These are phyloP conservation scores for Nycticebus coucang DNA, from an alignment of 2,113 vertebrate species.

Conservation along the genomic window DNA sequence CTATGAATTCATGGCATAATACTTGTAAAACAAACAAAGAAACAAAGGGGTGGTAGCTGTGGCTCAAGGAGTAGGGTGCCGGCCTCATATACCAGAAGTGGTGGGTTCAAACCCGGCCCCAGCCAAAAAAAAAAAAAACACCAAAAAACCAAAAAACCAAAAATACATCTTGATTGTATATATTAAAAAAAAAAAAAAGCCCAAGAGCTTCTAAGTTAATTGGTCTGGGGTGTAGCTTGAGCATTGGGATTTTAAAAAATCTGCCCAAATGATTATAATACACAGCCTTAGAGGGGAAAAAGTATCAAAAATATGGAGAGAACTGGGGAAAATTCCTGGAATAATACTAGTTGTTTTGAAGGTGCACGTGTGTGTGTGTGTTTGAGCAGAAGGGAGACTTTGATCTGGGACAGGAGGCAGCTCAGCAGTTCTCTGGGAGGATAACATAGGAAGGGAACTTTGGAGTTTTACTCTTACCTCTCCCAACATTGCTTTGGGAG, in stretches of 20 bases:
- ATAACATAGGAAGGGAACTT: neutral
- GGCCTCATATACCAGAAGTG: too few relatives aligned
- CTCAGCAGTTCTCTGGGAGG: neutral
- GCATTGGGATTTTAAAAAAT: neutral
- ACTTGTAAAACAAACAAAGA: neutral
- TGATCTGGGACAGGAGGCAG: neutral
- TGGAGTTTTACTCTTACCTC: neutral
- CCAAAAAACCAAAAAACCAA: neutral
- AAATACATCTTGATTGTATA: too few relatives aligned
- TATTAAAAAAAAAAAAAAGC: neutral
- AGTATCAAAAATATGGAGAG: neutral
- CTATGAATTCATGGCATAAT: neutral
- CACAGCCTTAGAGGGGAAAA: neutral
- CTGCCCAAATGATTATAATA: neutral
- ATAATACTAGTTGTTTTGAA: neutral
- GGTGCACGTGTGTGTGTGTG: neutral
- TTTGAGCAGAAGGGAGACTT: neutral
- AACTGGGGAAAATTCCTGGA: neutral
- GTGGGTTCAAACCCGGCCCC: too few relatives aligned
- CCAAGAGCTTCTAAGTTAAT: conserved; percentile 24
- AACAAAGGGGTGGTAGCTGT: neutral
- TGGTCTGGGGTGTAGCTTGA: neutral
- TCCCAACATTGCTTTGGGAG: neutral
- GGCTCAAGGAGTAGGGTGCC: too few relatives aligned
- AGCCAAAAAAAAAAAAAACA: too few relatives aligned